phyloP scores from a whole-genome alignment of 2,797 vertebrate genomes.

The Leptodactylus fallax region DNA sequence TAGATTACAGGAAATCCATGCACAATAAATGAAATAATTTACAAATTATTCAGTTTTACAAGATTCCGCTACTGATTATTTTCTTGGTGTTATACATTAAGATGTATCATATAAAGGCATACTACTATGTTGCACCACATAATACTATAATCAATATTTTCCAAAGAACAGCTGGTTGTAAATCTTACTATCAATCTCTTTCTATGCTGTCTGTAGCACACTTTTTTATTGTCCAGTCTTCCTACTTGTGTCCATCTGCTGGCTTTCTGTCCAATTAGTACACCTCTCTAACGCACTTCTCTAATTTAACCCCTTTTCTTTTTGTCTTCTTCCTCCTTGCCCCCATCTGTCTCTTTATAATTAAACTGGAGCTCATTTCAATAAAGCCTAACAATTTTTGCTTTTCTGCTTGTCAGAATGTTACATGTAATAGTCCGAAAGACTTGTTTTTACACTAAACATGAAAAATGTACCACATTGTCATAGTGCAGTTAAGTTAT shows the following conservation, averaged over 20 bases:
- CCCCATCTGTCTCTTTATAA: not conserved
- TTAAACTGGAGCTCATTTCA: not conserved
- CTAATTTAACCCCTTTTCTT: not conserved
- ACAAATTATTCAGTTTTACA: not conserved
- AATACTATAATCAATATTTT: not conserved
- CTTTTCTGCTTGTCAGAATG: too few relatives aligned
- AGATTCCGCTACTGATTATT: not conserved
- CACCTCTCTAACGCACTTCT: not conserved
- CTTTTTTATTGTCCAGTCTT: not conserved
- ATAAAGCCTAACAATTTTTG: not conserved
- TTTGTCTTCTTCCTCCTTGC: constrained; percentile 7
- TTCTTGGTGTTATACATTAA: not conserved
- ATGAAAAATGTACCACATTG: too few relatives aligned
- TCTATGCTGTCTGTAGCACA: not conserved
- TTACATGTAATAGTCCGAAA: too few relatives aligned
- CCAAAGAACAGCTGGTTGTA: not conserved
- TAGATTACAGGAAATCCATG: not conserved
- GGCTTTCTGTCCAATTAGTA: not conserved
- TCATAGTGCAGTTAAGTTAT: too few relatives aligned
- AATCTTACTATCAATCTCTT: not conserved
- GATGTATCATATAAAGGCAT: not conserved
- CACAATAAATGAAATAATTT: not conserved
- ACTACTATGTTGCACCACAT: not conserved
- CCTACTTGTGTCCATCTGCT: not conserved
- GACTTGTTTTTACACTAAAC: too few relatives aligned